These are phyloP conservation scores for Chroicocephalus ridibundus DNA, from an alignment of 2,113 vertebrate species.

Conservation along the genomic window DNA sequence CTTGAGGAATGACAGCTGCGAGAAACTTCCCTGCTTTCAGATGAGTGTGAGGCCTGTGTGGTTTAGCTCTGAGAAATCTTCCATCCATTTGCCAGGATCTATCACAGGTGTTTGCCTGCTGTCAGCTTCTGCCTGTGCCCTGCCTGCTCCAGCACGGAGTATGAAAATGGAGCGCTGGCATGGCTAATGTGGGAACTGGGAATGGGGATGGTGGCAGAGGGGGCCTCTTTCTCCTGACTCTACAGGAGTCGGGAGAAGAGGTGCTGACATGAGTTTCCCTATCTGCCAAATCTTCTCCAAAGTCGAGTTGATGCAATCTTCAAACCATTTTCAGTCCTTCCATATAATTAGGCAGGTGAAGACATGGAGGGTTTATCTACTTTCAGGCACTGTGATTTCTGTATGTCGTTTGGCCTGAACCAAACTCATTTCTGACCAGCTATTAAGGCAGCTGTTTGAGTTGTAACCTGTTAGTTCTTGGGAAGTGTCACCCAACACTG, in stretches of 20 bases:
- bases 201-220: rapidly evolving
- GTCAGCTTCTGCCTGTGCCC: too few relatives aligned
- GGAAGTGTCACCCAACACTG: neutral
- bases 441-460: neutral
- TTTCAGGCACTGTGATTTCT: neutral
- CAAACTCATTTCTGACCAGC: neutral
- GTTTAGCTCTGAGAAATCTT: neutral
- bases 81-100: neutral
- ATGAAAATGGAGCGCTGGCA: rapidly evolving
- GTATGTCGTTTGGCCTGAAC: neutral
- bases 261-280: rapidly evolving
- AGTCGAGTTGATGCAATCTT: neutral
- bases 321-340: neutral
- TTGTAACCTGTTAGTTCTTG: neutral
- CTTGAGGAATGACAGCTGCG: neutral
- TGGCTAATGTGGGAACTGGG: rapidly evolving
- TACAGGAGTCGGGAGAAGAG: neutral
- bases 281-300: neutral
- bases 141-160: rapidly evolving
- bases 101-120: rapidly evolving
- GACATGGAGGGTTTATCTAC: rapidly evolving
- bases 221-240: neutral
- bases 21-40: neutral
- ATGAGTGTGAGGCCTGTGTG: rapidly evolving
- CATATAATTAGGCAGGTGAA: neutral